Evolutionary conservation across 1,140 invertebrate species (phyloP).

Genomic region (Ceratitis capitata): DNA sequence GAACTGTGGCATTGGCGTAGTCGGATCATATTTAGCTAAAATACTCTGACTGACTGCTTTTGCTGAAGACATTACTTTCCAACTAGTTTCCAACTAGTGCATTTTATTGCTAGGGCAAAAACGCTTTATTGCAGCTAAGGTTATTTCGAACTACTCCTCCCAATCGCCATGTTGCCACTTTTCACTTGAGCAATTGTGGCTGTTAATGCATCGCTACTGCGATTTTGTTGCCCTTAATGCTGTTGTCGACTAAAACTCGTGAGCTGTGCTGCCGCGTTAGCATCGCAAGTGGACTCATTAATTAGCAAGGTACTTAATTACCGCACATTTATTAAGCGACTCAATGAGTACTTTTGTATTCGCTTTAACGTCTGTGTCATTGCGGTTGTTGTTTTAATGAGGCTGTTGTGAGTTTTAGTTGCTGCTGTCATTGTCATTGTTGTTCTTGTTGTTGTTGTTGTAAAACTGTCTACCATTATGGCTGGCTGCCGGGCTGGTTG

Average conservation of each 20-base stretch:
- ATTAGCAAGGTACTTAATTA: constrained; percentile 66
- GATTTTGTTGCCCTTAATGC: background rate
- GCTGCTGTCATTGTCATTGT: background rate
- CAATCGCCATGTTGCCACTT: background rate
- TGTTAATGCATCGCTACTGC: background rate
- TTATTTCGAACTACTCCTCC: no score
- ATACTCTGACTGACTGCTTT: no score
- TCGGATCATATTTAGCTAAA: no score
- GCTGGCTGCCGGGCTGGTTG: constrained; percentile 42
- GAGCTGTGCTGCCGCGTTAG: background rate
- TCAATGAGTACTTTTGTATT: constrained; percentile 51
- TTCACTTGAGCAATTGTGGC: background rate
- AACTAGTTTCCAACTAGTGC: no score
- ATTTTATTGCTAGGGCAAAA: no score
- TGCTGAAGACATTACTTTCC: no score
- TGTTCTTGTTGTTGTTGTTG: background rate
- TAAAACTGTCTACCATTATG: background rate
- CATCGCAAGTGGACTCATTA: constrained; percentile 49
- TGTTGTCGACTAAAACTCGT: background rate
- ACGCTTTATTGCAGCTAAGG: no score
- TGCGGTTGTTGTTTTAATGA: constrained; percentile 47
- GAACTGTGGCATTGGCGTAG: no score
- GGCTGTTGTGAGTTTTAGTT: constrained; percentile 50
- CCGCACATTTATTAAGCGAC: constrained; percentile 64
- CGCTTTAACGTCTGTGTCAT: constrained; percentile 16